Conservation (phyloP, 2,113 vertebrate species). For the Cyrtonyx montezumae region DNA sequence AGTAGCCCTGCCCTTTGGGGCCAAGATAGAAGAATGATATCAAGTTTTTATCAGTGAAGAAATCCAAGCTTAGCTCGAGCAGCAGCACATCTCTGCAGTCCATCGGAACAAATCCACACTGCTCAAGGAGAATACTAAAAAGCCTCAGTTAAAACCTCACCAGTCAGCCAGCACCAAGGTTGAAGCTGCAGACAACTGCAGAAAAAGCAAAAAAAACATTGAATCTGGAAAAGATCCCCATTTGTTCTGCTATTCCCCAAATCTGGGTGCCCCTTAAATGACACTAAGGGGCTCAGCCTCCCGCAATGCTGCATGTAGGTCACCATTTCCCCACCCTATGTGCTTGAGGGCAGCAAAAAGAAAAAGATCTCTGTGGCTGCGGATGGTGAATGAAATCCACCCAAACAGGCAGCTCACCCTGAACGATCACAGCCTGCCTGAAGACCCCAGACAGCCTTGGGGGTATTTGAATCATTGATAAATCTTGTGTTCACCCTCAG, state of each 20-base stretch:
- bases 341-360: rapidly evolving
- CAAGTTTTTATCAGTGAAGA: conserved; percentile 29
- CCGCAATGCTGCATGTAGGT: not conserved
- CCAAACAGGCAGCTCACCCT: not conserved
- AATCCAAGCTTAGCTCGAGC: conserved; percentile 8
- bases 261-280: not conserved
- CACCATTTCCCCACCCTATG: not conserved
- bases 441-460: not conserved
- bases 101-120: not conserved
- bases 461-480: not conserved
- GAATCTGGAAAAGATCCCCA: not conserved
- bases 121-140: not conserved
- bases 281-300: not conserved
- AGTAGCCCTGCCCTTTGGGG: conserved; percentile 10
- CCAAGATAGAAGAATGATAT: conserved; percentile 3
- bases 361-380: not conserved
- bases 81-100: not conserved
- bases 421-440: not conserved
- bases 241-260: not conserved
- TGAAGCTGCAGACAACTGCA: not conserved
- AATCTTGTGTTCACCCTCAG: not conserved
- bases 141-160: not conserved
- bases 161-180: not conserved
- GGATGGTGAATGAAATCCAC: not conserved
- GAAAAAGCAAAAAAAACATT: not conserved